phyloP scores from a whole-genome alignment of 2,797 vertebrate genomes.

The Muscicapa comitata region DNA sequence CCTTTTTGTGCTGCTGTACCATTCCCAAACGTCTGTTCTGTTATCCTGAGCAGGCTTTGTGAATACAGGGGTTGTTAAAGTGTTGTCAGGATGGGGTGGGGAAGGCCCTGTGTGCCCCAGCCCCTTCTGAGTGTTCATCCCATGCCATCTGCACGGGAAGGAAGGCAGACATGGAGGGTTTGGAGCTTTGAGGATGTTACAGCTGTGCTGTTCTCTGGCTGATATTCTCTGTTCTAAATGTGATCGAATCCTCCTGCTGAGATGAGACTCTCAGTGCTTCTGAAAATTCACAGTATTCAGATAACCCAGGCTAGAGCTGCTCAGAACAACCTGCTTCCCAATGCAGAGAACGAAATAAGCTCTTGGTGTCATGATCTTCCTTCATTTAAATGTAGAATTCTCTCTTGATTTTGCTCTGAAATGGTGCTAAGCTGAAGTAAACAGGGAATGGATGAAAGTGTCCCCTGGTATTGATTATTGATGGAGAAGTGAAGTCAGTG shows the following conservation, averaged over 20 bases:
- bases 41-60: background rate
- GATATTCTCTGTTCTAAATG: background rate
- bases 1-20: background rate
- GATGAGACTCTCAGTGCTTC: background rate
- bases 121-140: background rate
- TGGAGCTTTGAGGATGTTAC: rapidly evolving
- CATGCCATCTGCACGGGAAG: background rate
- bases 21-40: background rate
- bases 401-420: background rate
- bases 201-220: background rate
- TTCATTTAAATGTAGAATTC: background rate
- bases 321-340: background rate
- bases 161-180: background rate
- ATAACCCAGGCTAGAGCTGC: background rate
- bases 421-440: background rate
- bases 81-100: background rate
- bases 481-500: background rate
- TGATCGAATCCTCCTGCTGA: background rate
- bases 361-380: background rate
- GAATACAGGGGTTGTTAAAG: background rate
- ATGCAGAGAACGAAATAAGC: background rate
- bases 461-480: background rate
- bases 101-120: background rate
- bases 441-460: background rate
- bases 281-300: background rate